These are phyloP conservation scores for Seriola rivoliana DNA, from an alignment of 2,113 vertebrate species.

Conservation along the genomic window DNA sequence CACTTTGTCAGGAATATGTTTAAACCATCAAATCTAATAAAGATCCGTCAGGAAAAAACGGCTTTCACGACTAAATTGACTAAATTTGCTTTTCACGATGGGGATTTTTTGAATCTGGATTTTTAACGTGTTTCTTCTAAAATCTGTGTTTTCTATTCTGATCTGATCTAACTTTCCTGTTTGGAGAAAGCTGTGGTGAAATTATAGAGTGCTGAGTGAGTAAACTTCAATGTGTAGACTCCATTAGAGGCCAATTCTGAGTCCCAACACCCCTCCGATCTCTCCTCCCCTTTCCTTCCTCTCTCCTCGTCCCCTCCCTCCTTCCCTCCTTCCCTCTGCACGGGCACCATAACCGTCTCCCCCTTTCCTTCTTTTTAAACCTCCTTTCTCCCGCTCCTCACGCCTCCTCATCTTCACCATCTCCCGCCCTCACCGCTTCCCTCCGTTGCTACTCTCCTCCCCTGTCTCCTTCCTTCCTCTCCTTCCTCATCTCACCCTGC, in stretches of 20 bases:
- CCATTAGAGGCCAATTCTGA: slow-evolving; percentile 88
- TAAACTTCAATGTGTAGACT: slow-evolving; percentile 68
- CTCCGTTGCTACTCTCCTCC: slow-evolving; percentile 72
- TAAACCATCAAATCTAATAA: not conserved
- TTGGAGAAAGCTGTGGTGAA: slow-evolving; percentile 31
- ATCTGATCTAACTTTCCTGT: slow-evolving; percentile 27
- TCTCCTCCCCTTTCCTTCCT: slow-evolving; percentile 71
- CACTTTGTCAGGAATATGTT: not conserved
- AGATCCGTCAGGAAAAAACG: no score
- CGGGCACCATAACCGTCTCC: slow-evolving; percentile 86
- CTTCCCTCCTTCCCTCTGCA: slow-evolving; percentile 80
- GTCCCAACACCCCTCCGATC: slow-evolving; percentile 80
- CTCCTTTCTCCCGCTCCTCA: slow-evolving; percentile 4
- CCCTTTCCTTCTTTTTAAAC: slow-evolving; percentile 58
- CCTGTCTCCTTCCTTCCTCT: slow-evolving; percentile 54
- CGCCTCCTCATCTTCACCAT: slow-evolving; percentile 30
- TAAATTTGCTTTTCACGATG: not conserved
- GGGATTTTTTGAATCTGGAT: slow-evolving; percentile 9
- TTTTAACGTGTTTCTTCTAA: not conserved
- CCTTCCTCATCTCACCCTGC: slow-evolving; percentile 55
- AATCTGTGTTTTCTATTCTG: slow-evolving; percentile 23
- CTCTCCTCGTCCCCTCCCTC: slow-evolving; percentile 57
- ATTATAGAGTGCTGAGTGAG: slow-evolving; percentile 10
- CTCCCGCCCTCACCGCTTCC: slow-evolving; percentile 76
- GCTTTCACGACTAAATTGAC: not conserved